Evolutionary conservation across 2,888 invertebrate species (phyloP).

Genomic region (Lycophotia porphyrea): DNA sequence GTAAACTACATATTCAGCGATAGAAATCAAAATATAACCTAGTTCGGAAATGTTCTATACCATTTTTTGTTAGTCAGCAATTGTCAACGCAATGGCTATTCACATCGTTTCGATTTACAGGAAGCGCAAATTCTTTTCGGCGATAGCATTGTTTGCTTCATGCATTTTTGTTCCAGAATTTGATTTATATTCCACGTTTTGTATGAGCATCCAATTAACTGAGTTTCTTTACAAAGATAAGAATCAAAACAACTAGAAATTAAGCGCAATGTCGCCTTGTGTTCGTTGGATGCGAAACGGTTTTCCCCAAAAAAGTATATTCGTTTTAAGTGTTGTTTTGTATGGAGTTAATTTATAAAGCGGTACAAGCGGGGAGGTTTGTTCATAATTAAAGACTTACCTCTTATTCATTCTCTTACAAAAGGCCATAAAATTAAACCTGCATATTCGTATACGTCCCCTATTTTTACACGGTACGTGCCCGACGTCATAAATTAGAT

Average conservation of each 20-base stretch:
- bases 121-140: slow-evolving; percentile 64
- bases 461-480: slow-evolving; percentile 83
- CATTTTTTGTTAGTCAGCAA: slow-evolving; percentile 63
- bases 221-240: slow-evolving; percentile 67
- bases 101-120: slow-evolving; percentile 67
- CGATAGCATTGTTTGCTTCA: slow-evolving; percentile 67
- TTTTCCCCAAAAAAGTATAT: slow-evolving; percentile 66
- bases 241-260: slow-evolving; percentile 65
- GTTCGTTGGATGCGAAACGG: slow-evolving; percentile 63
- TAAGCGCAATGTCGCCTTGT: slow-evolving; percentile 62
- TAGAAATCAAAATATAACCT: slow-evolving; percentile 30
- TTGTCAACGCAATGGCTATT: slow-evolving; percentile 62
- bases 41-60: slow-evolving; percentile 37
- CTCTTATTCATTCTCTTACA: slow-evolving; percentile 84
- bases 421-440: slow-evolving; percentile 85
- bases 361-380: slow-evolving; percentile 72
- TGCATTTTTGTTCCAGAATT: slow-evolving; percentile 65
- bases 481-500: slow-evolving; percentile 85
- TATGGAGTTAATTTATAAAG: slow-evolving; percentile 78
- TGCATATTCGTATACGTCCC: slow-evolving; percentile 84
- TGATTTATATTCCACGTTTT: slow-evolving; percentile 67
- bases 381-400: slow-evolving; percentile 84
- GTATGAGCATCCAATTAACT: slow-evolving; percentile 63
- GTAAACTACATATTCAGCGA: slow-evolving; percentile 16
- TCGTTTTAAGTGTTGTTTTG: slow-evolving; percentile 74